phyloP scores from a whole-genome alignment of 2,113 vertebrate genomes.

The Campylomormyrus tamandua region DNA sequence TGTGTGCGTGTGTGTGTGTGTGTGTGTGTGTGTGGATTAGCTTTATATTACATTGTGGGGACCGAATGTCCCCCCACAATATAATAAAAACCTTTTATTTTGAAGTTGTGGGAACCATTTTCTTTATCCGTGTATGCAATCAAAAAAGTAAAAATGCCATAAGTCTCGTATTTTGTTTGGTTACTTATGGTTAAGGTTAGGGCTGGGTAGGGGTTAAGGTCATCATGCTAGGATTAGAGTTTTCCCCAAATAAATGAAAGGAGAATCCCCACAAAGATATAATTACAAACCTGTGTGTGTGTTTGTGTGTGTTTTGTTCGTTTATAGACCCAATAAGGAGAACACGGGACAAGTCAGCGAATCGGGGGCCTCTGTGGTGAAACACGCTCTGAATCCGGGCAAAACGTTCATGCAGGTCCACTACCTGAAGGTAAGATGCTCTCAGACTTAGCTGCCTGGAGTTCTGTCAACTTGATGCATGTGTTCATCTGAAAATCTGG shows the following conservation, averaged over 20 bases:
- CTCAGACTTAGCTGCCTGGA: not conserved
- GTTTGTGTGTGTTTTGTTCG: conserved; percentile 14
- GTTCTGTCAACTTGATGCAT: not conserved
- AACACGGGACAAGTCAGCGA: conserved; percentile 73
- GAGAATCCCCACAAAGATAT: not conserved
- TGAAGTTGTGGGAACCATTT: not conserved
- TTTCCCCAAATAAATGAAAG: not conserved
- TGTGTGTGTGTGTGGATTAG: not conserved
- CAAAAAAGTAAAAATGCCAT: not conserved
- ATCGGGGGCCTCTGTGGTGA: conserved; percentile 78
- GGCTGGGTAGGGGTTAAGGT: not conserved
- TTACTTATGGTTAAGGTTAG: not conserved
- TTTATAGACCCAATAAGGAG: conserved; percentile 79
- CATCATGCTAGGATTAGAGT: not conserved
- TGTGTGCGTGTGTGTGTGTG: conserved; percentile 18
- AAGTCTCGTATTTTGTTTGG: not conserved
- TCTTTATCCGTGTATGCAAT: not conserved
- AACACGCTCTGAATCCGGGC: conserved; percentile 85
- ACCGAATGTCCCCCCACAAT: not conserved
- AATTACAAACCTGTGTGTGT: not conserved
- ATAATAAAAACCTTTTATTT: not conserved
- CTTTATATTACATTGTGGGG: too few species aligned
- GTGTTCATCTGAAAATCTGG: not conserved
- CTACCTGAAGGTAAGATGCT: conserved; percentile 81
- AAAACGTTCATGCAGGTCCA: conserved; percentile 95